phyloP scores from a whole-genome alignment of 2,113 vertebrate genomes.

The Notiomystis cincta region DNA sequence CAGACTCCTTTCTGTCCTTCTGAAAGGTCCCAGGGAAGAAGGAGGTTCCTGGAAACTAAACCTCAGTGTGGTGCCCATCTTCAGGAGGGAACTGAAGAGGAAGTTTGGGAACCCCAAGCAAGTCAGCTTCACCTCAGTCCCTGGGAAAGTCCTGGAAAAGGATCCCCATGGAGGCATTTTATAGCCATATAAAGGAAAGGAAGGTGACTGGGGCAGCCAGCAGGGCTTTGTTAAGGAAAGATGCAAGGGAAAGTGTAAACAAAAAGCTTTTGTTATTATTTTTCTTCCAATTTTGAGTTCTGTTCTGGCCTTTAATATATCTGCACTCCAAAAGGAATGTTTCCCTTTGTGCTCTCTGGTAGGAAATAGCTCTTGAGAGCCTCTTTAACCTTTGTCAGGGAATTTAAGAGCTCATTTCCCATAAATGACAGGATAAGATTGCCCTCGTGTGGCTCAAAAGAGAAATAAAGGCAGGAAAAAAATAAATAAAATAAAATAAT shows the following conservation, averaged over 20 bases:
- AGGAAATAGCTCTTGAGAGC: neutral
- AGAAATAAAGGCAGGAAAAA: neutral
- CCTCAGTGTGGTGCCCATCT: neutral
- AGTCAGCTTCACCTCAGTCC: neutral
- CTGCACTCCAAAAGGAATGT: neutral
- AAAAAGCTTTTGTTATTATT: neutral
- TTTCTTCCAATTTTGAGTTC: neutral
- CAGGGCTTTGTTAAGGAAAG: neutral
- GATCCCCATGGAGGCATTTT: neutral
- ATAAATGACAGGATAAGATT: neutral
- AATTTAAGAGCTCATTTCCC: neutral
- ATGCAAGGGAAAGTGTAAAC: neutral
- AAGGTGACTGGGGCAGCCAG: neutral
- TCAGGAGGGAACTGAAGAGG: neutral
- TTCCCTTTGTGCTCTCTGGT: neutral
- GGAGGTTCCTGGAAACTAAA: neutral
- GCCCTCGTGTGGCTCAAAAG: neutral
- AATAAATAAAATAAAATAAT: neutral
- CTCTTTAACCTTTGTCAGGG: neutral
- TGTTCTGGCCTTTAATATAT: neutral
- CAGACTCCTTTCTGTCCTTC: neutral
- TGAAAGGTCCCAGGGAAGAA: neutral
- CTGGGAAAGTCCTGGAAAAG: neutral
- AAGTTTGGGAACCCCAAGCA: neutral
- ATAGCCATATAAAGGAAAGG: neutral